A percentile compares a stretch with the other conserved stretches of the same genome.
phyloP scores from a whole-genome alignment of 2,888 invertebrate species.

The Nasonia oneida region DNA sequence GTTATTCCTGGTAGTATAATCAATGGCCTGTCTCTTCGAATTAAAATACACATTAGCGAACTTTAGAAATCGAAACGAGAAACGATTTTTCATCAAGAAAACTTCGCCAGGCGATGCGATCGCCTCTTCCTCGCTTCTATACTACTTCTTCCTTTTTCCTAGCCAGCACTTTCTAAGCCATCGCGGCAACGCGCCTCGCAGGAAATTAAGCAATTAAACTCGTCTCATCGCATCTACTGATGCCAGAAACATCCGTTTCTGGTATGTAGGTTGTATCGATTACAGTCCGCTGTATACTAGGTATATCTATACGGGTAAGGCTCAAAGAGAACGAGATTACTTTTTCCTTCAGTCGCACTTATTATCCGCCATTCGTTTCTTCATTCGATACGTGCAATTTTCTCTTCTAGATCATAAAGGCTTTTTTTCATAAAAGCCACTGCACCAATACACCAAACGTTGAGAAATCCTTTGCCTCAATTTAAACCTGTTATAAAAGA shows the following conservation, averaged over 20 bases:
- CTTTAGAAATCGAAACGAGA: slow-evolving; percentile 25
- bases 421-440: background rate
- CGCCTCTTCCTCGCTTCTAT: background rate
- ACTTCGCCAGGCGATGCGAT: background rate
- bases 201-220: slow-evolving; percentile 57
- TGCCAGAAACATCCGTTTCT: slow-evolving; percentile 42
- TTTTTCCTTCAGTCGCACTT: background rate
- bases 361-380: background rate
- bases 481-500: too few relatives aligned
- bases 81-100: slow-evolving; percentile 52
- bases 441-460: background rate
- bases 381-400: background rate
- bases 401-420: background rate
- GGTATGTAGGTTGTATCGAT: slow-evolving; percentile 35
- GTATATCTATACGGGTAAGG: background rate
- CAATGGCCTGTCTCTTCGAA: background rate
- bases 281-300: background rate
- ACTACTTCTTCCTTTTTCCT: background rate
- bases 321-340: background rate
- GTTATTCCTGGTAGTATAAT: background rate
- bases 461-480: too few relatives aligned
- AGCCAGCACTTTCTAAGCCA: background rate
- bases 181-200: background rate
- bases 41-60: slow-evolving; percentile 31
- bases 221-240: slow-evolving; percentile 18